Percentiles rank a stretch among this genome's conserved stretches.
Conservation (phyloP, 1,140 invertebrate genomes). For the Nymphalis io region DNA sequence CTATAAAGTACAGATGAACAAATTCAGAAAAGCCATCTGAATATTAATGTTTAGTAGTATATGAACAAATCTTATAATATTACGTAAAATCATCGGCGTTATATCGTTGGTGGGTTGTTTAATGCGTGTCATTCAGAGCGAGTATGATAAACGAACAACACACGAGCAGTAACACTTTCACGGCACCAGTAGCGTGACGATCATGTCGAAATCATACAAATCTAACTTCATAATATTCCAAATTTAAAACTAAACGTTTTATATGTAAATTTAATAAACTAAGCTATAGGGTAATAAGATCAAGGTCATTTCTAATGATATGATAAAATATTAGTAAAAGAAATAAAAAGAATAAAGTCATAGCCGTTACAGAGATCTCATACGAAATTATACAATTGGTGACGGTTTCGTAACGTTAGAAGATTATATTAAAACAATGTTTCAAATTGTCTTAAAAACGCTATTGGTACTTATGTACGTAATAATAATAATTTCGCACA, state of each 20-base stretch:
- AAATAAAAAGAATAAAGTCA: no score
- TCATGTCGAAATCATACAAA: slow-evolving; percentile 34
- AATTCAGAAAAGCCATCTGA: neutral
- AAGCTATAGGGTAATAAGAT: slow-evolving; percentile 2
- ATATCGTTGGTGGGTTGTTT: neutral
- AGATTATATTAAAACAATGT: slow-evolving; percentile 5
- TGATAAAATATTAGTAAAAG: no score
- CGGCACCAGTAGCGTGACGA: slow-evolving; percentile 55
- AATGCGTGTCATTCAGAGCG: slow-evolving; percentile 30
- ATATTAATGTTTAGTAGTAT: neutral
- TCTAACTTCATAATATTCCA: slow-evolving; percentile 22
- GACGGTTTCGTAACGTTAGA: neutral
- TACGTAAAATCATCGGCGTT: slow-evolving; percentile 22
- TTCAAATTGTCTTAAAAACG: neutral
- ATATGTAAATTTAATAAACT: neutral
- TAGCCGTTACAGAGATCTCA: no score
- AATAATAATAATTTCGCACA: slow-evolving; percentile 9
- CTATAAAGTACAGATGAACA: neutral
- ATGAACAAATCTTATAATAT: slow-evolving; percentile 9
- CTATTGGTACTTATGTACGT: neutral
- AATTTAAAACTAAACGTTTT: neutral
- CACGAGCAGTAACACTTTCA: slow-evolving; percentile 52
- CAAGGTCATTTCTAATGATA: neutral
- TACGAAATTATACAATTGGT: neutral
- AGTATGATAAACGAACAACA: slow-evolving; percentile 30